A percentile compares a stretch with the other conserved stretches of the same genome.
phyloP scores from a whole-genome alignment of 2,888 invertebrate species.

The Alitta virens region DNA sequence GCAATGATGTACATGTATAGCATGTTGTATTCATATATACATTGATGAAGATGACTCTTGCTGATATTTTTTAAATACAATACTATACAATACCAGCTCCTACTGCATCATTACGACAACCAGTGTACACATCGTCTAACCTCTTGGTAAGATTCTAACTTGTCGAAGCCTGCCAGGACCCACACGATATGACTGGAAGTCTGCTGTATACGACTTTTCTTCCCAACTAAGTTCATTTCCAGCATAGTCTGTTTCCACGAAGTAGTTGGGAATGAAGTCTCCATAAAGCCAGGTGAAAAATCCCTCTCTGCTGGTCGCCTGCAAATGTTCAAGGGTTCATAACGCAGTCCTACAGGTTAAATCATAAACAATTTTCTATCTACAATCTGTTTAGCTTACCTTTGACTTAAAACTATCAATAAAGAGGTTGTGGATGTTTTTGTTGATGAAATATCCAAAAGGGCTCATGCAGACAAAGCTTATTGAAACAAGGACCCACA shows the following conservation, averaged over 20 bases:
- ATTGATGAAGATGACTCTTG: no score
- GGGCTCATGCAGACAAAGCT: not conserved
- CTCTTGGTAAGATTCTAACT: not conserved
- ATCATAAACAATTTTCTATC: no score
- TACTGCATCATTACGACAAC: no score
- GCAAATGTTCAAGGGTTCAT: no score
- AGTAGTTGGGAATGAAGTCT: slow-evolving; percentile 8
- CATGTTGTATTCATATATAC: no score
- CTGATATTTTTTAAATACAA: no score
- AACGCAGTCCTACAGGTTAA: no score
- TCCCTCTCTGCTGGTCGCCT: not conserved
- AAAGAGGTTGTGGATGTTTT: not conserved
- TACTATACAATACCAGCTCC: no score
- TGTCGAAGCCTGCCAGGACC: slow-evolving; percentile 7
- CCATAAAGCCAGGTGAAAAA: slow-evolving; percentile 7
- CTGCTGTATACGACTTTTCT: not conserved
- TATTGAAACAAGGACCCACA: not conserved
- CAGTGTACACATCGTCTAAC: no score
- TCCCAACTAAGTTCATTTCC: slow-evolving; percentile 1
- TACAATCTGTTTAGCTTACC: not conserved
- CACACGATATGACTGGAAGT: slow-evolving; percentile 4
- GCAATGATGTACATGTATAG: no score
- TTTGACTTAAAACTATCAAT: not conserved
- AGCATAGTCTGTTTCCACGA: slow-evolving; percentile 10
- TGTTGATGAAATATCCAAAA: not conserved